Conservation (phyloP, 2,888 invertebrate genomes). For the Ochlodes sylvanus region DNA sequence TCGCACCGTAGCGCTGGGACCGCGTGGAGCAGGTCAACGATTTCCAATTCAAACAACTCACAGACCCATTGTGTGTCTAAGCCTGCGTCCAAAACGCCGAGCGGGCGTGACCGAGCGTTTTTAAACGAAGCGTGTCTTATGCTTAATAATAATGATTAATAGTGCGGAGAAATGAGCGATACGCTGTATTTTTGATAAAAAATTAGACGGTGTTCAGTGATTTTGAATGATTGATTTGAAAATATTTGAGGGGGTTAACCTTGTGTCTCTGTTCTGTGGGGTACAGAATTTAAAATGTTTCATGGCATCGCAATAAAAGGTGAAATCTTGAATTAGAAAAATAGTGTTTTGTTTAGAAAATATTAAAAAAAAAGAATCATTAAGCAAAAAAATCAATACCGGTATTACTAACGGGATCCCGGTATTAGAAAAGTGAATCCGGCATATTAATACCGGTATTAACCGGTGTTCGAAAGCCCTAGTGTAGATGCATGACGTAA, state of each 20-base stretch:
- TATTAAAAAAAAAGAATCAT: too few species aligned
- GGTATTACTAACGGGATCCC: too few species aligned
- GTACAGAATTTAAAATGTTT: not conserved
- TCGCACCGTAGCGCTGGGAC: not conserved
- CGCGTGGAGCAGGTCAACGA: not conserved
- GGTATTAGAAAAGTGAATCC: too few species aligned
- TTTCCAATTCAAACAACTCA: conserved; percentile 12
- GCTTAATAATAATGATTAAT: conserved; percentile 27
- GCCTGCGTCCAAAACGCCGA: conserved; percentile 11
- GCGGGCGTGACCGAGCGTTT: conserved; percentile 13
- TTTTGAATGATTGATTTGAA: not conserved
- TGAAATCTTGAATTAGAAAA: too few species aligned
- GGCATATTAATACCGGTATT: too few species aligned
- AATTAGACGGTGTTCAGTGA: not conserved
- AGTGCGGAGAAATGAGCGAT: not conserved
- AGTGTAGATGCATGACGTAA: too few species aligned
- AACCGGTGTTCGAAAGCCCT: too few species aligned
- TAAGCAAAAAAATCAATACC: too few species aligned
- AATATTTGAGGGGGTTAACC: not conserved
- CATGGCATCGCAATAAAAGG: too few species aligned
- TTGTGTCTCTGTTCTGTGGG: too few species aligned
- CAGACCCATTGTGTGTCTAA: conserved; percentile 17
- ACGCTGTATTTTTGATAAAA: not conserved
- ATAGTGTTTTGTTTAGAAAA: too few species aligned
- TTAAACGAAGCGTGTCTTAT: conserved; percentile 22